Evolutionary conservation across 2,888 invertebrate genomes (phyloP).

Genomic region (Dinocampus coccinellae): DNA sequence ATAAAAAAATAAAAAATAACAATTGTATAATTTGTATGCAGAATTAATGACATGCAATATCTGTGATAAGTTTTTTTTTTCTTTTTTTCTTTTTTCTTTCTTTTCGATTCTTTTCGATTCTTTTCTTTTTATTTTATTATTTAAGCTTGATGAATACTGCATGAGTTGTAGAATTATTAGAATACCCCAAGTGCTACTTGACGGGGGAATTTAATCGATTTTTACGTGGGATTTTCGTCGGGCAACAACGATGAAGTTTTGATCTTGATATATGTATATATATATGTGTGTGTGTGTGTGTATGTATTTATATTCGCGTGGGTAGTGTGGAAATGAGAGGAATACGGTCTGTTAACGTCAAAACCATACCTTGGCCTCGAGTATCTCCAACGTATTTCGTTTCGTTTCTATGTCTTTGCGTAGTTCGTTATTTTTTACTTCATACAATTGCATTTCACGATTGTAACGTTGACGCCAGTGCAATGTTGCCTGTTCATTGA

Average conservation of each 20-base stretch:
- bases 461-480: slow-evolving; percentile 67
- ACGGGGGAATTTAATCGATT: slow-evolving; percentile 31
- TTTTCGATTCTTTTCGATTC: no score
- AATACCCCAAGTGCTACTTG: slow-evolving; percentile 42
- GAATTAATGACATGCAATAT: slow-evolving; percentile 25
- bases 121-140: no score
- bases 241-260: background rate
- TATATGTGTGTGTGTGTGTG: slow-evolving; percentile 6
- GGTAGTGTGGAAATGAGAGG: background rate
- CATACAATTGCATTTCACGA: slow-evolving; percentile 62
- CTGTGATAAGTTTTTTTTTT: slow-evolving; percentile 13
- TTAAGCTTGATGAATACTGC: slow-evolving; percentile 41
- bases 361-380: slow-evolving; percentile 60
- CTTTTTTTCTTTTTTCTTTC: no score
- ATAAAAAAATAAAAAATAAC: background rate
- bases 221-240: slow-evolving; percentile 24
- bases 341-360: slow-evolving; percentile 22
- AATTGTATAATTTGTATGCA: background rate
- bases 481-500: slow-evolving; percentile 59
- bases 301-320: slow-evolving; percentile 18
- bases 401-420: slow-evolving; percentile 65
- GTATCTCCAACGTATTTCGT: slow-evolving; percentile 56
- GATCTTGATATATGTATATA: slow-evolving; percentile 11
- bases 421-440: slow-evolving; percentile 62
- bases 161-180: slow-evolving; percentile 44